Evolutionary conservation across 37 sponge, comb jelly and placozoan species (phyloP).

Genomic region (Crambe crambe): DNA sequence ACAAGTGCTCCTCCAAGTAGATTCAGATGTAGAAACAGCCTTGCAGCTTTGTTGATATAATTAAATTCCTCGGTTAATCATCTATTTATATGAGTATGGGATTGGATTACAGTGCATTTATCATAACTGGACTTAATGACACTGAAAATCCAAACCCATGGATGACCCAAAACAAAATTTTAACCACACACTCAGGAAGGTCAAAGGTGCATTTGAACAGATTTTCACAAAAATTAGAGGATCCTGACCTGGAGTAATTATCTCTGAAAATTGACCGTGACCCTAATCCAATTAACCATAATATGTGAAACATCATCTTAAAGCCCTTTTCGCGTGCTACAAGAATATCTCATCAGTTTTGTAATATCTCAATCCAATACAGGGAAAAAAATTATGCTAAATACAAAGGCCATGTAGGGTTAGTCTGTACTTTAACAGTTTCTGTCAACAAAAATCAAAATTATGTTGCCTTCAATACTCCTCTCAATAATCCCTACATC

Average conservation of each 20-base stretch:
- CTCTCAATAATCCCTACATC: no score
- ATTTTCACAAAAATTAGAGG: slow-evolving; percentile 8
- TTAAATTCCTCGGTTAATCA: background rate
- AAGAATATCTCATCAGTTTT: background rate
- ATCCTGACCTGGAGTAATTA: background rate
- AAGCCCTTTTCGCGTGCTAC: no score
- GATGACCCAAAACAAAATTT: background rate
- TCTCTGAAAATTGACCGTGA: background rate
- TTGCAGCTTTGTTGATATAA: background rate
- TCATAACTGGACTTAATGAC: background rate
- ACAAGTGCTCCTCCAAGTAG: slow-evolving; percentile 8
- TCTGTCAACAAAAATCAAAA: no score
- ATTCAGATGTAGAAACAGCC: slow-evolving; percentile 1
- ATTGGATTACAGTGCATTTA: background rate
- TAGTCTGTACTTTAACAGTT: no score
- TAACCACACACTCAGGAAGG: slow-evolving; percentile 7
- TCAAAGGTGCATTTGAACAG: background rate
- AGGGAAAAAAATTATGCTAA: no score
- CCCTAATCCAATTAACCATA: slow-evolving; percentile 1
- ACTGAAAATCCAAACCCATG: background rate
- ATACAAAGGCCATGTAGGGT: no score
- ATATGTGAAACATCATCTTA: background rate
- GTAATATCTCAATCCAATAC: background rate
- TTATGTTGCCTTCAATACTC: no score
- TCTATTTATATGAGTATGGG: background rate